Evolutionary conservation across 2,113 vertebrate species (phyloP).

Genomic region (Percina caprodes): DNA sequence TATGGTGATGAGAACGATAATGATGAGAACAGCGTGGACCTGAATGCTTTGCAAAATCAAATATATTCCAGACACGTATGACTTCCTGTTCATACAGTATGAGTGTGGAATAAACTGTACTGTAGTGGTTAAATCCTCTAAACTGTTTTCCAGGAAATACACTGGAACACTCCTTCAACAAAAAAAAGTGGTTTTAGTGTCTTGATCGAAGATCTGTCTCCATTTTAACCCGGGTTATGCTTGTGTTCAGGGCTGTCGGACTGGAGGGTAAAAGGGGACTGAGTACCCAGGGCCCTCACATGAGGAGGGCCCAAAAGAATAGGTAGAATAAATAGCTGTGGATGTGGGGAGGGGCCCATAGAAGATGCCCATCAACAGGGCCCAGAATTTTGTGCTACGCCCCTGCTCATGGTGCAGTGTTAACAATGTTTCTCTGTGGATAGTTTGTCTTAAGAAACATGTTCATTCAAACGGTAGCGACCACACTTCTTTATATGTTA

Average conservation of each 20-base stretch:
- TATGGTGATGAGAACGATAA: slow-evolving; percentile 57
- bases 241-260: too few relatives aligned
- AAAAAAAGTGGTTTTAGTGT: slow-evolving; percentile 8
- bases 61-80: slow-evolving; percentile 31
- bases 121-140: not conserved
- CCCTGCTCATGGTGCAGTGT: not conserved
- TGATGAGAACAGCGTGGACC: slow-evolving; percentile 45
- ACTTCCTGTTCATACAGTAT: slow-evolving; percentile 8
- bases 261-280: too few relatives aligned
- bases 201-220: slow-evolving; percentile 10
- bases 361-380: too few relatives aligned
- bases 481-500: slow-evolving; percentile 20
- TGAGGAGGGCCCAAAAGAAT: too few relatives aligned
- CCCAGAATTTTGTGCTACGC: too few relatives aligned
- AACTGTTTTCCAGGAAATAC: slow-evolving; percentile 25
- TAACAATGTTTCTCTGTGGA: not conserved
- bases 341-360: too few relatives aligned
- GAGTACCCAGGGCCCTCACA: too few relatives aligned
- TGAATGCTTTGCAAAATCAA: slow-evolving; percentile 16
- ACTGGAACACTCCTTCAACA: slow-evolving; percentile 11
- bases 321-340: too few relatives aligned
- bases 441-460: slow-evolving; percentile 17
- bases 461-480: not conserved
- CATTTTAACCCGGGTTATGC: not conserved
- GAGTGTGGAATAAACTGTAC: not conserved